These are phyloP conservation scores for Rotaria socialis DNA, from an alignment of 2,888 invertebrate species.

Conservation along the genomic window DNA sequence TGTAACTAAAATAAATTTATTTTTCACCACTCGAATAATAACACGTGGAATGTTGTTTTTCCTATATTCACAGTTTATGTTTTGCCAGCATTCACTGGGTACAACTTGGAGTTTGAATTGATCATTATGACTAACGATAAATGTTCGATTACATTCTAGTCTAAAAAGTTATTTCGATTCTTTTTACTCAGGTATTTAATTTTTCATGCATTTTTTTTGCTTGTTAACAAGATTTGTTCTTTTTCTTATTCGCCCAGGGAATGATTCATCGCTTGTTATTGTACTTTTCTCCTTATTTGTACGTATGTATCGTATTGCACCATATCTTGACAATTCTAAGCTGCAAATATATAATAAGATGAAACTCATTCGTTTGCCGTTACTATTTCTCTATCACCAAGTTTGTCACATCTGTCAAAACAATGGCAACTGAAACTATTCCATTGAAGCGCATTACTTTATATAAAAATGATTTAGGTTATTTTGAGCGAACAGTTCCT, in stretches of 20 bases:
- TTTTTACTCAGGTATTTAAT: too few relatives aligned
- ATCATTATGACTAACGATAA: too few relatives aligned
- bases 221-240: neutral
- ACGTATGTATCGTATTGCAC: neutral
- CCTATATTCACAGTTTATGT: too few relatives aligned
- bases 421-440: neutral
- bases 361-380: neutral
- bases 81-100: too few relatives aligned
- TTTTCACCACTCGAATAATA: too few relatives aligned
- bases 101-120: too few relatives aligned
- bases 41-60: too few relatives aligned
- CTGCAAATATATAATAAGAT: neutral
- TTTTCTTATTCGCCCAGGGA: neutral
- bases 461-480: constrained; percentile 29
- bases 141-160: too few relatives aligned
- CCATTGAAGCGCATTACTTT: neutral
- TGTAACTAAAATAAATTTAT: too few relatives aligned
- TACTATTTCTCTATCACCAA: neutral
- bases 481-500: neutral
- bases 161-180: too few relatives aligned
- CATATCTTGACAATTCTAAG: neutral
- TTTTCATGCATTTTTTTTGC: too few relatives aligned
- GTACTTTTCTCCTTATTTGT: too few relatives aligned
- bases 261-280: neutral
- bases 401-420: neutral